Base-by-base conservation (phyloP, 2,113 vertebrate species). In the Mormyrus lacerda region DNA sequence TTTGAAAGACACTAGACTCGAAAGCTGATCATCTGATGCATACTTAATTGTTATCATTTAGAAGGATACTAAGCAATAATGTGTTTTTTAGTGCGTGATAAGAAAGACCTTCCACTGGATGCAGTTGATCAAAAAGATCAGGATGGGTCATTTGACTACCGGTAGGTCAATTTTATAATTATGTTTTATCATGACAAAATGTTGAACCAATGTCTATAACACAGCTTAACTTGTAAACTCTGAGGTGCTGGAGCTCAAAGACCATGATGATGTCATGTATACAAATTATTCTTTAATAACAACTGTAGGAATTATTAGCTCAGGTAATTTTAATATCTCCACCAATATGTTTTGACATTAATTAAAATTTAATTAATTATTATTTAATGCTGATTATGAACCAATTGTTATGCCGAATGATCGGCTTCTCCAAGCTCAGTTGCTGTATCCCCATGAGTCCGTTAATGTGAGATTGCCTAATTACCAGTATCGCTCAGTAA, bases 111-210 rank as follows among this genome's bases (percentile, higher is more conserved):
- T 5, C 96, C 98, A 0, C 94, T 99, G 79, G 98, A 98, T 5
- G 93, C 95, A 0, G 98, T 99, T 89, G 98, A 98, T 91, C 97
- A 98, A 91, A 99, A 99, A 82, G 97, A 98, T 89, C 97, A 97
- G 76, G 97, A 99, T 0, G 98, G 98, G 50, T 99, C 98, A 0
- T 99, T 99, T 79, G 98, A 99, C 94, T 99, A 99, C 95, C 98
- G 98, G 98, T 99, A 95, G 42, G 96, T 92, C 31, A 15, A 10
- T 31, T 50, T 79, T 73, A 50, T 21, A 51, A 35, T 51, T 35
- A 50, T 51, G 31, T 31, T 27, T 51, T n/a, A 86, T 53, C n/a
- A 31, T 15, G 13, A 24, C 10, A 79, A 47, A 8, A 84, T 1
- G 0, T 47, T 44, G 17, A 84, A 84, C 82, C 39, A 2, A 84